Conservation (phyloP, 2,888 invertebrate genomes). For the Mamestra brassicae region DNA sequence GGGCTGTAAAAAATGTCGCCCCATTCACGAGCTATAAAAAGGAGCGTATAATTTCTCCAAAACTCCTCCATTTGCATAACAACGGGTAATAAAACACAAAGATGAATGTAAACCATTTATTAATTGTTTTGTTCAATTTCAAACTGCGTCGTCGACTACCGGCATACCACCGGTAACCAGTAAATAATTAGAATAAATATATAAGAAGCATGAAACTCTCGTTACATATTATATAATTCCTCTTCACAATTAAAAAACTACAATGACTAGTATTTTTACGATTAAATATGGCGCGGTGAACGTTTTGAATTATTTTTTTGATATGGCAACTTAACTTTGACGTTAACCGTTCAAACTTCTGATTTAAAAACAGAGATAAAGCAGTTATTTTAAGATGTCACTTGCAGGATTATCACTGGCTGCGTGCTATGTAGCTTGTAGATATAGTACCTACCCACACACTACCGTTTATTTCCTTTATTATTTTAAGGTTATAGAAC, state of each 20-base stretch:
- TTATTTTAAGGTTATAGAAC: not conserved
- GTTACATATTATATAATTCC: constrained; percentile 72
- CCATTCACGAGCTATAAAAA: not conserved
- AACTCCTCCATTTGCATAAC: not conserved
- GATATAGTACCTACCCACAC: not conserved
- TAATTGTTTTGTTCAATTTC: constrained; percentile 69
- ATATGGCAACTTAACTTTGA: not conserved
- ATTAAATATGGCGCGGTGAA: constrained; percentile 63
- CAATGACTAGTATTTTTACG: constrained; percentile 77
- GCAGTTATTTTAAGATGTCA: constrained; percentile 8
- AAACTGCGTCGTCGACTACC: constrained; percentile 68
- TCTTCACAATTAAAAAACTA: constrained; percentile 80
- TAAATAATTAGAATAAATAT: constrained; percentile 76
- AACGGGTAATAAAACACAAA: constrained; percentile 65
- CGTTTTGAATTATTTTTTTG: constrained; percentile 63
- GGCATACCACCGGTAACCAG: constrained; percentile 59
- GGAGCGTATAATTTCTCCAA: not conserved
- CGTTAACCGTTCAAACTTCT: not conserved
- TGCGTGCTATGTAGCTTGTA: constrained; percentile 2
- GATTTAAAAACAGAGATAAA: not conserved
- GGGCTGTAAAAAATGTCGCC: not conserved
- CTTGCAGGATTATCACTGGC: constrained; percentile 25
- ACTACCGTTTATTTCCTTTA: not conserved
- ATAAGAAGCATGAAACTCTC: constrained; percentile 81
- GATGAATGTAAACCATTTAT: constrained; percentile 85